These are phyloP conservation scores for Rhysida immarginata DNA, from an alignment of 1,140 invertebrate species.

Conservation along the genomic window DNA sequence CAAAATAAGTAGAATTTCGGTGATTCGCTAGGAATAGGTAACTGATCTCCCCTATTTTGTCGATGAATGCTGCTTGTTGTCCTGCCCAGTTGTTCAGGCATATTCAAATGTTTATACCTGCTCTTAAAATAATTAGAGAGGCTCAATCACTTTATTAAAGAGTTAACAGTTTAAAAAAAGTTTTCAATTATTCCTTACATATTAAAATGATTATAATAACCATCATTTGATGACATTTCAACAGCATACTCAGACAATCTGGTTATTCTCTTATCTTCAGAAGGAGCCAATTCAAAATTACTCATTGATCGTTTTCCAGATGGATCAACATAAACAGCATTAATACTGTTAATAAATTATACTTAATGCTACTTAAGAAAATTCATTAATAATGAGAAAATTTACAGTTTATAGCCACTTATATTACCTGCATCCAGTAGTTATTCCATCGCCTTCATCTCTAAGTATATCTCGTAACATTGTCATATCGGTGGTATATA, in stretches of 20 bases:
- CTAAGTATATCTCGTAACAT: slow-evolving; percentile 49
- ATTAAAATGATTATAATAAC: neutral
- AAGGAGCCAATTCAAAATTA: neutral
- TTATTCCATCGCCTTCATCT: slow-evolving; percentile 55
- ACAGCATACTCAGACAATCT: neutral
- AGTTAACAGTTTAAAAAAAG: too few relatives aligned
- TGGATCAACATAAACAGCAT: neutral
- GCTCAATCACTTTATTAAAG: too few relatives aligned
- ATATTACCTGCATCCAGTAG: slow-evolving; percentile 51
- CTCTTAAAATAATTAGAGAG: neutral
- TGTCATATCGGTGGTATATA: slow-evolving; percentile 47
- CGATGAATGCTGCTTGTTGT: slow-evolving; percentile 1
- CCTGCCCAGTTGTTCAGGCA: neutral
- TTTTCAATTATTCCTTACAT: too few relatives aligned
- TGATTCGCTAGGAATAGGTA: neutral
- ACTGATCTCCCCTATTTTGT: neutral
- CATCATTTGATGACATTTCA: neutral
- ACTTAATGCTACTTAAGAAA: neutral
- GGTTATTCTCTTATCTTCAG: neutral
- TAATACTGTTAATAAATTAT: neutral
- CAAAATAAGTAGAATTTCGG: neutral
- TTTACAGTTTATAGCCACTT: neutral
- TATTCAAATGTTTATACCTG: slow-evolving; percentile 5
- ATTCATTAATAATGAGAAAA: too few relatives aligned
- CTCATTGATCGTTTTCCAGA: neutral